Evolutionary conservation across 2,113 vertebrate genomes (phyloP).

Genomic region (Ceratotherium simum): DNA sequence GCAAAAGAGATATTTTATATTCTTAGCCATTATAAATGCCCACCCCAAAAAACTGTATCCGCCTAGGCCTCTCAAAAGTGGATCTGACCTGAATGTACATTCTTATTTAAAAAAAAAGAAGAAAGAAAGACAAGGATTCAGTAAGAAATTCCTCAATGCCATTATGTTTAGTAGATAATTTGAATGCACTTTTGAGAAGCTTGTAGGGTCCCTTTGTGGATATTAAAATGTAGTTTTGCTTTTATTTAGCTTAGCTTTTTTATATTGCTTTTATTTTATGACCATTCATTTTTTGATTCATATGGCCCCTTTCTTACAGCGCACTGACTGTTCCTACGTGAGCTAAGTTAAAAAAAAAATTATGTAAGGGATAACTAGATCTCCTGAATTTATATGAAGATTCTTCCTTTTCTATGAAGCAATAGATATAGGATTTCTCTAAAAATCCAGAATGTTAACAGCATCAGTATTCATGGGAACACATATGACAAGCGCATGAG

Average conservation of each 20-base stretch:
- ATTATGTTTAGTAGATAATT: not conserved
- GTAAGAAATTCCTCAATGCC: not conserved
- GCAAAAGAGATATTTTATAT: not conserved
- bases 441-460: slow-evolving; percentile 9
- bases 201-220: not conserved
- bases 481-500: not conserved
- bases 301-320: not conserved
- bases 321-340: not conserved
- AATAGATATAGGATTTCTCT: not conserved
- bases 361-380: not conserved
- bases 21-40: not conserved
- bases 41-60: not conserved
- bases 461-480: not conserved
- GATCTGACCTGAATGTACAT: not conserved
- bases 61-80: not conserved
- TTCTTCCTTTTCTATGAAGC: not conserved
- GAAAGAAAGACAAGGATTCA: not conserved
- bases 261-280: not conserved
- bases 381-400: slow-evolving; percentile 22
- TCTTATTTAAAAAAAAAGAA: not conserved
- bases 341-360: not conserved
- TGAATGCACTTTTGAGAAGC: not conserved
- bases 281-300: not conserved
- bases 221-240: not conserved
- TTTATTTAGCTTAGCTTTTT: slow-evolving; percentile 5